Base-by-base conservation (phyloP, 2,113 vertebrate species). In the Seriola dumerili region DNA sequence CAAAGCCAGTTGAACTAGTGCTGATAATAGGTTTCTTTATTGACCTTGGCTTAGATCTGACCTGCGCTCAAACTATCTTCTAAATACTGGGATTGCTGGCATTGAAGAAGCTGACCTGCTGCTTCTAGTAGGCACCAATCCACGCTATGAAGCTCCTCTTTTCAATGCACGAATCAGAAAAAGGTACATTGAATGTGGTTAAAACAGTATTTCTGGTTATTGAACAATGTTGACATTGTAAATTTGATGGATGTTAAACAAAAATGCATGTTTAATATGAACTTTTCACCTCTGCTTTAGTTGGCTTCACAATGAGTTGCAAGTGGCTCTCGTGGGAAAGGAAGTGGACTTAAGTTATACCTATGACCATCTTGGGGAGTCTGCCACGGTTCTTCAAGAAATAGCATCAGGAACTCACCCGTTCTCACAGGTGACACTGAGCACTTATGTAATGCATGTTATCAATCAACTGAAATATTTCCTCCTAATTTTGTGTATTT, bases 221-320 rank as follows among this genome's bases (percentile, higher is more conserved):
- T 52, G 12, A 57, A 38, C 3, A 44, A 13, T 52, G 11, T 1
- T 0, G 2, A 32, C 52, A 4, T 5, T 32, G 17, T 61, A 63
- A 46, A 36, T 63, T 16, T 55, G 32, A 50, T 10, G 13, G 10
- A 36, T 38, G 14, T 7, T 25, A 7, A 42, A 67, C 8, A 54
- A n/a, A 70, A 40, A 62, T 40, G 4, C 14, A 34, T n/a, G 1
- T 65, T 70, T 48, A 17, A 72, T 61, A 19, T 48, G 38, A 32
- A 13, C 32, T 66, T 76, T 48, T 1, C 79, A 9, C 50, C 38
- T 83, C 12, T 74, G 1, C 48, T 82, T 55, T 83, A 98, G 97
- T 90, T 98, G 97, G 97, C 96, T 97, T 87, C 97, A 98, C 87
- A 98, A 97, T 90, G 97, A 98, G 76, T 94, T 98, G 76, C 91